Percentiles rank a stretch among this genome's conserved stretches.
Conservation (phyloP, 2,113 vertebrate species). For the Ramphastos sulfuratus region DNA sequence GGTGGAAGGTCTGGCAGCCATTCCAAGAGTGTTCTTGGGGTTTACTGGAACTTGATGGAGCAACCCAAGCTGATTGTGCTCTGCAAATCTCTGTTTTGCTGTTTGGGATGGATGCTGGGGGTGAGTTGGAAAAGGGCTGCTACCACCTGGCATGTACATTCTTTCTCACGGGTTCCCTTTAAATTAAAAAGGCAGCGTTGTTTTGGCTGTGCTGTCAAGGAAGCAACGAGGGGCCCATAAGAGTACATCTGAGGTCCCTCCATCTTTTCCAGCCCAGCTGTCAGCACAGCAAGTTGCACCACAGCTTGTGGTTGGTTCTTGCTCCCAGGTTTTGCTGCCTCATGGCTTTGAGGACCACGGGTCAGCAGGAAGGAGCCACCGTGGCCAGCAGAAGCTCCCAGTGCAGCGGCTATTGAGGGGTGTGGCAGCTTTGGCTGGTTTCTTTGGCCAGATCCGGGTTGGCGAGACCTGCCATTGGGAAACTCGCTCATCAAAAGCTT, state of each 20-base stretch:
- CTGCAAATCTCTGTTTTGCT: not conserved
- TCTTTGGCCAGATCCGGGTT: not conserved
- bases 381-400: not conserved
- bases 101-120: not conserved
- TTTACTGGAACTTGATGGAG: not conserved
- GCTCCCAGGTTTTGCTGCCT: not conserved
- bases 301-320: not conserved
- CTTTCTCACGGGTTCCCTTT: not conserved
- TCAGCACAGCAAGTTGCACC: accelerated
- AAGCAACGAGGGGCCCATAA: not conserved
- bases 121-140: not conserved
- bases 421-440: not conserved
- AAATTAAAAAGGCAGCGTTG: not conserved
- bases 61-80: not conserved
- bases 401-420: accelerated
- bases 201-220: not conserved
- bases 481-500: slow-evolving; percentile 11
- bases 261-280: not conserved
- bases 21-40: not conserved
- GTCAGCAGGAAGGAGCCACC: not conserved
- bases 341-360: accelerated
- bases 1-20: not conserved
- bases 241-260: not conserved
- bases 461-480: not conserved
- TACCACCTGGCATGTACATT: not conserved